These are phyloP conservation scores for Poeciliopsis retropinna DNA, from an alignment of 2,113 vertebrate species.

Conservation along the genomic window DNA sequence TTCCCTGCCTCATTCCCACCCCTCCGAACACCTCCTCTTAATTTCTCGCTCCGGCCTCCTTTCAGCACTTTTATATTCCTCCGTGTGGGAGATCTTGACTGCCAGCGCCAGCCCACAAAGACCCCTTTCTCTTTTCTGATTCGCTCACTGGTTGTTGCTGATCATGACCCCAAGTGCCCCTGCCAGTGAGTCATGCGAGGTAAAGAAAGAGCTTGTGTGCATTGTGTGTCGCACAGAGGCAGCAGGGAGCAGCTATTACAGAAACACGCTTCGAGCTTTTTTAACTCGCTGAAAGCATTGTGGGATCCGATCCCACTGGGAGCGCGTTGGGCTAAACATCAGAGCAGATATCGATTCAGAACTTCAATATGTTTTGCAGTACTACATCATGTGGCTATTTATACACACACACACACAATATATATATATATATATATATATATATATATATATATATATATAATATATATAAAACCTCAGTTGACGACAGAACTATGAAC, in stretches of 20 bases:
- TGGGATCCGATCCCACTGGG: conserved; percentile 7
- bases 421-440: too few species aligned
- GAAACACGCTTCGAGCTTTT: conserved; percentile 10
- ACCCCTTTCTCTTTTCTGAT: conserved; percentile 40
- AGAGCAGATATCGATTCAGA: conserved; percentile 27
- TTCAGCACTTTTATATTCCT: conserved; percentile 43
- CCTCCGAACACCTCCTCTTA: conserved; percentile 26
- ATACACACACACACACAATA: too few species aligned
- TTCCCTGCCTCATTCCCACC: neutral
- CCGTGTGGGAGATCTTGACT: conserved; percentile 48
- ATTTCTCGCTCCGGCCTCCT: conserved; percentile 42
- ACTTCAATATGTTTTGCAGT: neutral
- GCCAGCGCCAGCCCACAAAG: conserved; percentile 46
- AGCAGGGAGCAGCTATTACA: conserved; percentile 25
- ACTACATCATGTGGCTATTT: neutral
- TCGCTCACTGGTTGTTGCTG: conserved; percentile 53
- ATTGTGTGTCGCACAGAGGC: conserved; percentile 9
- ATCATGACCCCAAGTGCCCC: conserved; percentile 52
- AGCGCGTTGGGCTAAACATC: neutral
- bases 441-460: too few species aligned
- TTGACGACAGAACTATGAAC: neutral
- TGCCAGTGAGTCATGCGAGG: conserved; percentile 53
- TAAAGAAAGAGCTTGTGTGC: conserved; percentile 28
- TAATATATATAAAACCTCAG: neutral
- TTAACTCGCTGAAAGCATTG: conserved; percentile 21